Base-by-base conservation (phyloP, 2,888 invertebrate species). In the Dusona sp. region DNA sequence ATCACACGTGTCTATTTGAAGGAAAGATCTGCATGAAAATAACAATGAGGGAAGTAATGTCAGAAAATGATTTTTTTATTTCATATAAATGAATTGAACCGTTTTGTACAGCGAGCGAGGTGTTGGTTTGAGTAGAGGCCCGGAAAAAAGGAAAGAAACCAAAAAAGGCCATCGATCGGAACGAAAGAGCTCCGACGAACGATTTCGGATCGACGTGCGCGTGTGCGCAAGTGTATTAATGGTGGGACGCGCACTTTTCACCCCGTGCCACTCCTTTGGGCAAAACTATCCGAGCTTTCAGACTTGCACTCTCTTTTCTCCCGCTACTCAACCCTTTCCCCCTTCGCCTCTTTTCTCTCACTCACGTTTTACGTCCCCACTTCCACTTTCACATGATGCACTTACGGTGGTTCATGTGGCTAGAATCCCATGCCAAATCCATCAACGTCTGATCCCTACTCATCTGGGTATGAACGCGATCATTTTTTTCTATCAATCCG, bases 301-400 rank as follows among this genome's bases (percentile, higher is more conserved):
- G 74, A 84, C 72, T 77, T 73, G 79, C 79, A 77, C 81, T 73
- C 81, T 81, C 72, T 61, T 79, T 72, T 64, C 79, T 64, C 72
- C 25, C 22, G 42, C 38, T 48, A 48, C 42, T 72, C 25, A 48
- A 79, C 79, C 45, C 61, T 78, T 64, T 78, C 6, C 29, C 16
- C 68, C 72, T 67, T 36, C 74, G 33, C 70, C 25, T 2, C 16
- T 16, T 29, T 61, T 70, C 82, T 83, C 68, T 84, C 74, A 65
- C 75, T 81, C 79, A 16, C 87, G 45, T 81, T 74, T 81, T 74
- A 67, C 42, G 68, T 33, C 48, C 48, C 70, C 57, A 74, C 80
- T 73, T 68, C 70, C 84, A 77, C 82, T 85, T 79, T 80, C 77
- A 61, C 77, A 54, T 83, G 85, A 88, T 88, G 90, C 91, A 89